Percentiles rank a stretch among this genome's conserved stretches.
Conservation (phyloP, 1,140 invertebrate genomes). For the Melipona quadrifasciata region DNA sequence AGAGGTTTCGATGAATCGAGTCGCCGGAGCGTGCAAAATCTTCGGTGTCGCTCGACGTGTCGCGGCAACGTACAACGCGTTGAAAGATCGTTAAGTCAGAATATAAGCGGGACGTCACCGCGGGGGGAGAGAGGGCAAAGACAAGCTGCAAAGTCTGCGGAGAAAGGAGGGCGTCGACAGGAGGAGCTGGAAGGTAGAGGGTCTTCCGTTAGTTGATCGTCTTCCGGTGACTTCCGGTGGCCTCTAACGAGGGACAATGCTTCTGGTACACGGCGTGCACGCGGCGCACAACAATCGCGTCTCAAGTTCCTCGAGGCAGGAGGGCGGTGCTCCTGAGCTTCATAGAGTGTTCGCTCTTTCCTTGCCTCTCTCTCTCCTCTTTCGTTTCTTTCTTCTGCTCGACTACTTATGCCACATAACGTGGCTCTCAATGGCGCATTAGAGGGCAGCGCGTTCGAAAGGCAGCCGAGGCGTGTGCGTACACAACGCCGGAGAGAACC, state of each 20-base stretch:
- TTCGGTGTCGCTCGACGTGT: not conserved
- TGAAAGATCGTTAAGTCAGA: constrained; percentile 69
- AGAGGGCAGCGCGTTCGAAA: constrained; percentile 58
- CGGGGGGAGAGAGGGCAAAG: constrained; percentile 33
- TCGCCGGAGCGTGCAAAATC: not conserved
- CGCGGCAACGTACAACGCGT: constrained; percentile 6
- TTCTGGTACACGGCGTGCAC: constrained; percentile 70
- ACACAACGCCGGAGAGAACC: constrained; percentile 40
- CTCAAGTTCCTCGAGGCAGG: constrained; percentile 81
- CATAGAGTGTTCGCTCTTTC: constrained; percentile 26
- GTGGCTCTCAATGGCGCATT: constrained; percentile 68
- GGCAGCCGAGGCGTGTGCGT: constrained; percentile 50
- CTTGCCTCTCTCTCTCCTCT: constrained; percentile 31
- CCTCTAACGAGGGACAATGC: constrained; percentile 73
- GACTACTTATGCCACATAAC: constrained; percentile 67
- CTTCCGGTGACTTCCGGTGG: constrained; percentile 81
- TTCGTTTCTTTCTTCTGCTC: constrained; percentile 56
- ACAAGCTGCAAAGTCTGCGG: constrained; percentile 61
- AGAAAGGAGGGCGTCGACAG: constrained; percentile 37
- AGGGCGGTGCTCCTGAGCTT: constrained; percentile 68
- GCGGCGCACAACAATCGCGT: constrained; percentile 81
- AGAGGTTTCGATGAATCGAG: not conserved
- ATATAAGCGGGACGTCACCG: constrained; percentile 28
- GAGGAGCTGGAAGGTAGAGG: constrained; percentile 52
- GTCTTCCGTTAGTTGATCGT: constrained; percentile 81